Evolutionary conservation across 2,888 invertebrate genomes (phyloP).

Genomic region (Lymantria monacha): DNA sequence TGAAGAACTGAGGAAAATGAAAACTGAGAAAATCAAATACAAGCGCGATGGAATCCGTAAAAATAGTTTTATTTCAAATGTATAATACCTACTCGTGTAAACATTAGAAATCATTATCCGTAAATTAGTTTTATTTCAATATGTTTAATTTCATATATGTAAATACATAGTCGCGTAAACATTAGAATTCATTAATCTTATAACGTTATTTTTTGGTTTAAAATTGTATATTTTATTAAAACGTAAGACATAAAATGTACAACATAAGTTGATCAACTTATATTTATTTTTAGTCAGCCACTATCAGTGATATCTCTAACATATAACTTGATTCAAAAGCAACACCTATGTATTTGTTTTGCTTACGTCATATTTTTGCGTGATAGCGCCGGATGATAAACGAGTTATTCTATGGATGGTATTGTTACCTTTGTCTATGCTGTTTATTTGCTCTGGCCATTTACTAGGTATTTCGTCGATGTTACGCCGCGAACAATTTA

Average conservation of each 20-base stretch:
- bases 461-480: constrained; percentile 52
- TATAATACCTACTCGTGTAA: too few relatives aligned
- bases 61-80: too few relatives aligned
- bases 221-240: neutral
- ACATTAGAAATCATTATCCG: too few relatives aligned
- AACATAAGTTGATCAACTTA: constrained; percentile 15
- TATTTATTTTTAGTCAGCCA: constrained; percentile 12
- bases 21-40: too few relatives aligned
- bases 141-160: too few relatives aligned
- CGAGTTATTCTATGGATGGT: constrained; percentile 17
- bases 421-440: constrained; percentile 61
- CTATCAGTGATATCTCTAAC: constrained; percentile 8
- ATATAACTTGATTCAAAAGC: constrained; percentile 15
- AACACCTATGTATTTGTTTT: constrained; percentile 31
- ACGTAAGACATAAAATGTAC: neutral
- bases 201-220: too few relatives aligned
- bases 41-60: too few relatives aligned
- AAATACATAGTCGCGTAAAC: too few relatives aligned
- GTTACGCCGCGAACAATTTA: constrained; percentile 70
- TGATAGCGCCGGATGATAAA: constrained; percentile 34
- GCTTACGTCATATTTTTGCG: constrained; percentile 30
- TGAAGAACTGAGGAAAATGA: too few relatives aligned
- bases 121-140: too few relatives aligned
- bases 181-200: too few relatives aligned
- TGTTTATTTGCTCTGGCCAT: constrained; percentile 63